These are phyloP conservation scores for Papilio dardanus DNA, from an alignment of 1,140 invertebrate species.

Conservation along the genomic window DNA sequence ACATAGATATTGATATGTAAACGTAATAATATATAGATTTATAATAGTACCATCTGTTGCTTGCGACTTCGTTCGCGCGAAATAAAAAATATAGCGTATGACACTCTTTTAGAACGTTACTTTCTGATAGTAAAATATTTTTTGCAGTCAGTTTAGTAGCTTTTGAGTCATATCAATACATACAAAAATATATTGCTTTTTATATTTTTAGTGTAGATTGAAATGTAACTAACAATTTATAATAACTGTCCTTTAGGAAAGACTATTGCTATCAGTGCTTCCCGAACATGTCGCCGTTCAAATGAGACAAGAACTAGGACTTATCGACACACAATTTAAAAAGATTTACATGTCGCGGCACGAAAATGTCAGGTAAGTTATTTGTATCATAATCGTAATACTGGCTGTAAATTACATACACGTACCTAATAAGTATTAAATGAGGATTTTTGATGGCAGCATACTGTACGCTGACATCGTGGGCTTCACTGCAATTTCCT, in stretches of 20 bases:
- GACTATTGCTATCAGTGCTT: constrained; percentile 94
- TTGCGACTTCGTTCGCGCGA: too few relatives aligned
- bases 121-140: too few relatives aligned
- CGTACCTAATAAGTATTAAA: too few relatives aligned
- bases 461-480: constrained; percentile 96
- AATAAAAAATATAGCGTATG: too few relatives aligned
- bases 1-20: too few relatives aligned
- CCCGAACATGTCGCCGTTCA: constrained; percentile 97
- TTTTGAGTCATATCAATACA: too few relatives aligned
- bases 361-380: constrained; percentile 94
- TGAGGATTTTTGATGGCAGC: constrained; percentile 77
- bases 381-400: not conserved
- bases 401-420: constrained; percentile 20
- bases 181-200: too few relatives aligned
- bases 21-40: too few relatives aligned
- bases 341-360: constrained; percentile 99
- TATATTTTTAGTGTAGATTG: too few relatives aligned
- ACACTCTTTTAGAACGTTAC: too few relatives aligned
- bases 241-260: constrained; percentile 87
- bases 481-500: constrained; percentile 97
- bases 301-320: constrained; percentile 95
- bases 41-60: too few relatives aligned
- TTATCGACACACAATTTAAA: constrained; percentile 95
- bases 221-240: constrained; percentile 21
- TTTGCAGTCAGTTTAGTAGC: too few relatives aligned